Base-by-base conservation (phyloP, 1,140 invertebrate genomes). In the Bombus sylvicola region DNA sequence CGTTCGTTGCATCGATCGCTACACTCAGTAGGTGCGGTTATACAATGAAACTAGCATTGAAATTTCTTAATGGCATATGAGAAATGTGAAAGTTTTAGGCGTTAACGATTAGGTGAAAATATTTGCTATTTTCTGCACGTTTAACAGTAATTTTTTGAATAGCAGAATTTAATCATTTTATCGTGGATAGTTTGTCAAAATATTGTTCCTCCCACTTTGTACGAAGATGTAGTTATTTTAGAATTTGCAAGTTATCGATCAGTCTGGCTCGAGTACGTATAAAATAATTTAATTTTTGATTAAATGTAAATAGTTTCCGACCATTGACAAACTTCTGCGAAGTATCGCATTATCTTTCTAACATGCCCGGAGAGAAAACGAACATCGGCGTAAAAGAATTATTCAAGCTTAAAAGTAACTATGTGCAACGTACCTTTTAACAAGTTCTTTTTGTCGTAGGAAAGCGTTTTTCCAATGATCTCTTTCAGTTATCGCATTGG, bases 391-490 rank as follows among this genome's bases (percentile, higher is more conserved):
- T 1, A 22, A n/a, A 43, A 41, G 22, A 13, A 74, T 22, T 76
- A 39, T 22, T 47, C 6, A 18, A 76, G 25, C 13, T 78, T 71
- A 15, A n/a, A 28, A 31, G n/a, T 41, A 57, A 71, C 47, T 13
- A 18, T 12, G 9, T 15, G 10, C 12, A 6, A 85, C 64, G 12
- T 87, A 87, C 72, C 66, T 74, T 57, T 85, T 72, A 37, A 80
- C 80, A 47, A 90, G 71, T 57, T 89, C 87, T 87, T 87, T 91
- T 86, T 92, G 85, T 73, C 84, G 83, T 9, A 90, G 34, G 57
- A 89, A 91, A 83, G 89, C 90, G 80, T 88, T 87, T 76, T 91
- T 91, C 89, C 91, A 94, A 73, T 91, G 75, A 88, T 92, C 86
- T 47, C 69, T 90, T 57, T 93, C 91, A 34, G 64, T 86, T 10